Conservation (phyloP, 2,888 invertebrate species). For the Lycaena phlaeas region DNA sequence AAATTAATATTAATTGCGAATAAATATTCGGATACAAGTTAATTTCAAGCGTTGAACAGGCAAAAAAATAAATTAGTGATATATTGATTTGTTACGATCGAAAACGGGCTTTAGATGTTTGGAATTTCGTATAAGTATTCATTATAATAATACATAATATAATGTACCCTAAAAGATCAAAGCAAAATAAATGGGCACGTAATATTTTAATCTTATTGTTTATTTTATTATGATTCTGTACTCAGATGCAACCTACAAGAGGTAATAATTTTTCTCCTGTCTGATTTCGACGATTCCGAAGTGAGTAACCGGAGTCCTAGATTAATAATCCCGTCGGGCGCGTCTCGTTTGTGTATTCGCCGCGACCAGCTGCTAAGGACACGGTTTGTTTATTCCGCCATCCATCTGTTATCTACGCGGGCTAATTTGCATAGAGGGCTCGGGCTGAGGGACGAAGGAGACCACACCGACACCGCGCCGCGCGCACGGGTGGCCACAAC, state of each 20-base stretch:
- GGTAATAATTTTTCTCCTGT: too few relatives aligned
- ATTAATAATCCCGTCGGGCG: conserved; percentile 12
- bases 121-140: too few relatives aligned
- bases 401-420: conserved; percentile 72
- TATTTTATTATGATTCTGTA: too few relatives aligned
- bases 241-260: too few relatives aligned
- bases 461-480: conserved; percentile 72
- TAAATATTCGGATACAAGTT: neutral
- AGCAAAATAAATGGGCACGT: too few relatives aligned
- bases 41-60: neutral
- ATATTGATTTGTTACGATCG: neutral
- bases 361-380: conserved; percentile 48
- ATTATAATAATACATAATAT: too few relatives aligned
- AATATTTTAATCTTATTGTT: too few relatives aligned
- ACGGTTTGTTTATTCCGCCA: conserved; percentile 70
- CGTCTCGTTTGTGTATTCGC: conserved; percentile 14
- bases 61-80: neutral
- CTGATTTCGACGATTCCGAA: too few relatives aligned
- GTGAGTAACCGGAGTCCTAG: conserved; percentile 10
- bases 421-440: conserved; percentile 72
- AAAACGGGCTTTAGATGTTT: too few relatives aligned
- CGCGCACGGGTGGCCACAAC: conserved; percentile 71
- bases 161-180: too few relatives aligned
- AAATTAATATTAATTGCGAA: conserved; percentile 6
- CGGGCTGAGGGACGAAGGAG: conserved; percentile 32